Evolutionary conservation across 1,140 invertebrate species (phyloP).

Genomic region (Euglossa dilemma): DNA sequence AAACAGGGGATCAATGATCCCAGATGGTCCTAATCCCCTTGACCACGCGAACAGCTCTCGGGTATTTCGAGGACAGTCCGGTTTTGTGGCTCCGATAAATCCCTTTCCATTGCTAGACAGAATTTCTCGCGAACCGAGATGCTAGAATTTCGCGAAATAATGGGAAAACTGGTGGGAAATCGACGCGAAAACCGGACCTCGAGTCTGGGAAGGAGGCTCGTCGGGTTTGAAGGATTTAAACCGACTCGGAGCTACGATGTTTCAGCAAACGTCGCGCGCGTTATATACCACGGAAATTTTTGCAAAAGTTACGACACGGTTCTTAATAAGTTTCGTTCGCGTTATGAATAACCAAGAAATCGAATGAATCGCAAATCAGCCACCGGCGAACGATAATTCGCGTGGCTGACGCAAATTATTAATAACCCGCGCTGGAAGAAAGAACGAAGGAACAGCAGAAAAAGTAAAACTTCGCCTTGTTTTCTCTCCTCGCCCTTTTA

Average conservation of each 20-base stretch:
- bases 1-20: neutral
- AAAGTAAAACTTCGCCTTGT: slow-evolving; percentile 30
- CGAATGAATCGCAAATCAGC: neutral
- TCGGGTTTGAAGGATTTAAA: neutral
- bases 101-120: neutral
- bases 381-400: no score
- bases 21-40: neutral
- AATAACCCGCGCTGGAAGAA: slow-evolving; percentile 39
- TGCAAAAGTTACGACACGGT: slow-evolving; percentile 12
- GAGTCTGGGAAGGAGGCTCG: neutral
- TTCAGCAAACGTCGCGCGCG: neutral
- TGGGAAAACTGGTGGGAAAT: neutral
- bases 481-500: slow-evolving; percentile 50
- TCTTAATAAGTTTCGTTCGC: neutral
- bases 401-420: slow-evolving; percentile 46
- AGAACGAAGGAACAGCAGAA: slow-evolving; percentile 1
- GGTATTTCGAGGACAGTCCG: slow-evolving; percentile 74
- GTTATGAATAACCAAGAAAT: neutral
- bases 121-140: neutral
- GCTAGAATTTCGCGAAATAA: no score
- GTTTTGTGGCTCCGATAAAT: slow-evolving; percentile 70
- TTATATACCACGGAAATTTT: slow-evolving; percentile 5
- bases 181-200: neutral
- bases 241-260: neutral
- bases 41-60: neutral